Evolutionary conservation across 2,113 vertebrate species (phyloP), one percentile per base, ranked within the genome.

Genomic region (Dissostichus mawsoni): DNA sequence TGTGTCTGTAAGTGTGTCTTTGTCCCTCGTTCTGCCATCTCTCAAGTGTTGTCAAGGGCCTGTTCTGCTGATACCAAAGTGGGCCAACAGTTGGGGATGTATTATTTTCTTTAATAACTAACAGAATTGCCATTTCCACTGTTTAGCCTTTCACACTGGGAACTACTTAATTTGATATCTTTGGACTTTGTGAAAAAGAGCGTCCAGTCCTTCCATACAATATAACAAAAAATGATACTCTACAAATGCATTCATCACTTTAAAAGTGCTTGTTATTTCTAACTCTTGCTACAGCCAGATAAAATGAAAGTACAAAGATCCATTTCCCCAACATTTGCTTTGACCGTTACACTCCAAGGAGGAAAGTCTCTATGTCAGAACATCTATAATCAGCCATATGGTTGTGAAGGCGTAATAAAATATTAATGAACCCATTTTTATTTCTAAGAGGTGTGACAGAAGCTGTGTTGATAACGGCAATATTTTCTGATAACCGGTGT

Each of bases 251-350:
- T 76, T 8, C 48, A 74, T 76, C 44, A 36, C 81, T 87, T 74
- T 83, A 78, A 80, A 77, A 82, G 78, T 33, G 5, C 81, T 67
- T 74, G 17, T 73, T 86, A 58, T 23, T 65, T 78, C 41, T 75
- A 41, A n/a, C 53, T 63, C 20, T 68, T 77, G 70, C 56, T 57
- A 33, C 41, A 74, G 11, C 12, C 47, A 29, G 14, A 66, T 64
- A 74, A 78, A 75, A 48, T 68, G 36, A 51, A 59, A 33, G 50
- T 11, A 36, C 1, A 44, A 33, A 33, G 18, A 53, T 64, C 11
- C 6, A 29, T 58, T 71, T 67, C 25, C 9, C 44, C 44, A 25
- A 13, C 51, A 57, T 57, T 20, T 58, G 44, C 44, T 70, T 58
- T 71, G 14, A 64, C 20, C 29, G 44, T 50, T 17, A n/a, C 11